These are phyloP conservation scores for Saccostrea echinata DNA, from an alignment of 1,140 invertebrate genomes.

Conservation along the genomic window DNA sequence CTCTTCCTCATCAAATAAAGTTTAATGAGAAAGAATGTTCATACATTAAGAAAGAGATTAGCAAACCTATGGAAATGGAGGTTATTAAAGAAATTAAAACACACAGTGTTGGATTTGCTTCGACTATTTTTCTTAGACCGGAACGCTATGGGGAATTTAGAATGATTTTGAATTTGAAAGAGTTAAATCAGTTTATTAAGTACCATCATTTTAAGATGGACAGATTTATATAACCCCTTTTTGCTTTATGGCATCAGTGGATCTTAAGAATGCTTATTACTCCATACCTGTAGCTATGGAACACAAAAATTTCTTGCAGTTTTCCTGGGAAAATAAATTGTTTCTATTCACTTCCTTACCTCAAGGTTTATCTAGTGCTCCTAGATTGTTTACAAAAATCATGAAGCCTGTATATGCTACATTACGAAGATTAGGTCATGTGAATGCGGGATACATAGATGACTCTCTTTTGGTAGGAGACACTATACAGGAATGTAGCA, in stretches of 20 bases:
- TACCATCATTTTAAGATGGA: constrained; percentile 54
- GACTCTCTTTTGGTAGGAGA: constrained; percentile 43
- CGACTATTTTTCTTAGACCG: constrained; percentile 35
- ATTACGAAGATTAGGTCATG: constrained; percentile 7
- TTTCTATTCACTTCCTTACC: constrained; percentile 57
- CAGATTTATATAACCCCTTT: background rate
- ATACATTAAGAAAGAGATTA: constrained; percentile 23
- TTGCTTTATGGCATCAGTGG: constrained; percentile 41
- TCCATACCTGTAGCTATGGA: constrained; percentile 34
- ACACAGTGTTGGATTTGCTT: constrained; percentile 19
- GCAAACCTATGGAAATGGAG: constrained; percentile 9
- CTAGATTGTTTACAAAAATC: constrained; percentile 38
- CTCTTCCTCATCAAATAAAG: background rate
- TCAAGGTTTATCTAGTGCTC: constrained; percentile 49
- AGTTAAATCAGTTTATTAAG: constrained; percentile 29
- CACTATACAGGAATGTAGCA: constrained; percentile 41
- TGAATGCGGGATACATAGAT: constrained; percentile 19
- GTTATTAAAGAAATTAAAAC: background rate
- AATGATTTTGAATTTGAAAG: constrained; percentile 46
- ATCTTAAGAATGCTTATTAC: constrained; percentile 52
- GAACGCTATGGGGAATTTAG: constrained; percentile 15
- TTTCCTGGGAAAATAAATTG: constrained; percentile 52
- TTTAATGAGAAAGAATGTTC: constrained; percentile 23
- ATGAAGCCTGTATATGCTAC: constrained; percentile 19
- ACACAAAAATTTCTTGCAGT: constrained; percentile 56